These are phyloP conservation scores for Chrysaora quinquecirrha DNA, from an alignment of 30 jellyfish, hydroid and myxozoan genomes.

Conservation along the genomic window DNA sequence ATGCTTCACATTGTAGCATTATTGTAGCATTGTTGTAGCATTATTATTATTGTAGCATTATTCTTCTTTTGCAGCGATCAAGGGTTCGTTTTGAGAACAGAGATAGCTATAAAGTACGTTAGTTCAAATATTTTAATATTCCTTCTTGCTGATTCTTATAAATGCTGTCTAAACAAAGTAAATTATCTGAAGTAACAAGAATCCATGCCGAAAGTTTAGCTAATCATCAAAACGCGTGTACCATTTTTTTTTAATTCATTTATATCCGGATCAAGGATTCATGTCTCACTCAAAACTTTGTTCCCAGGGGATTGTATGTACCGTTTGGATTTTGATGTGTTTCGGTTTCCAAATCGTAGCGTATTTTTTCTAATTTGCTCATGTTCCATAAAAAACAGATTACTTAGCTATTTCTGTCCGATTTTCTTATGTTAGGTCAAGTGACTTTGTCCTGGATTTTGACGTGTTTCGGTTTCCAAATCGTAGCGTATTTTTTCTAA, in stretches of 20 bases:
- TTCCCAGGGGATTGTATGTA: too few relatives aligned
- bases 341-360: not conserved
- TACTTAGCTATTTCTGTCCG: not conserved
- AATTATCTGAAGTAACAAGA: too few relatives aligned
- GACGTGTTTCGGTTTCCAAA: not conserved
- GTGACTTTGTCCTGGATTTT: too few relatives aligned
- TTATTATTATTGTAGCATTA: too few relatives aligned
- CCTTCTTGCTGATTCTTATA: not conserved
- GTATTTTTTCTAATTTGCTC: not conserved
- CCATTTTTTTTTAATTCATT: not conserved
- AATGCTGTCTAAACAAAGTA: not conserved
- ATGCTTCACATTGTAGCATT: too few relatives aligned
- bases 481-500: not conserved
- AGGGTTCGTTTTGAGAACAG: conserved; percentile 56
- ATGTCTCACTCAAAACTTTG: not conserved
- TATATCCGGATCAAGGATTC: not conserved
- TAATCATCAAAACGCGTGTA: not conserved
- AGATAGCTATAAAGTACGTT: conserved; percentile 44
- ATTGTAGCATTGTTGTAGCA: too few relatives aligned
- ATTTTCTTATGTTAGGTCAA: not conserved
- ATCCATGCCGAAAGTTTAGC: not conserved
- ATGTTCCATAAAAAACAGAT: not conserved
- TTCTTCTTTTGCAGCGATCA: conserved; percentile 42
- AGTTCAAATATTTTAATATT: not conserved
- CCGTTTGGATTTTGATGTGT: too few relatives aligned